Percentiles rank a stretch among this genome's conserved stretches.
Conservation (phyloP, 1,140 invertebrate species). For the Mizuhopecten yessoensis region DNA sequence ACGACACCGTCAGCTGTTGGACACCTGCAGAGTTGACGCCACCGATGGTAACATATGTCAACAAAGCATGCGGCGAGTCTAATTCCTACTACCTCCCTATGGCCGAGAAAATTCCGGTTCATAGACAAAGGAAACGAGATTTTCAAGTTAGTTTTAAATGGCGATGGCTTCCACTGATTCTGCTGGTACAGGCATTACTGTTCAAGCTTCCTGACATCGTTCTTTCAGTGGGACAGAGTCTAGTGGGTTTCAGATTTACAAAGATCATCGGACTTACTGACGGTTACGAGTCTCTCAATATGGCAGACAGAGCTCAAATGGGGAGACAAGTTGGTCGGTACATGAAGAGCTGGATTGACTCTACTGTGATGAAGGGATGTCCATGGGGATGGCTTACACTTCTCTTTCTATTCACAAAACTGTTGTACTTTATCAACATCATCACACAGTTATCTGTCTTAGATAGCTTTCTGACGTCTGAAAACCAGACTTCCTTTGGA, state of each 20-base stretch:
- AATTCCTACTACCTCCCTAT: neutral
- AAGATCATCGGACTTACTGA: neutral
- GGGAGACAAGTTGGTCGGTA: neutral
- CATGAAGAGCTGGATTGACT: neutral
- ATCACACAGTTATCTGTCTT: neutral
- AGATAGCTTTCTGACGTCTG: neutral
- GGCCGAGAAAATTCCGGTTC: neutral
- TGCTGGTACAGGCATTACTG: neutral
- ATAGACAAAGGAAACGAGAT: neutral
- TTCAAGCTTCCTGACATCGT: neutral
- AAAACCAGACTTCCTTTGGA: neutral
- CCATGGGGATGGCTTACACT: neutral
- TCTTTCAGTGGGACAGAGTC: neutral
- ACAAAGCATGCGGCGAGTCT: neutral
- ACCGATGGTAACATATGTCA: neutral
- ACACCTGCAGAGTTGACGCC: neutral
- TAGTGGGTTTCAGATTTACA: neutral
- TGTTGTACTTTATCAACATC: constrained; percentile 7
- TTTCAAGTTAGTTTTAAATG: neutral
- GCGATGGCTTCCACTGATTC: neutral
- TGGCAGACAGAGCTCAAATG: neutral
- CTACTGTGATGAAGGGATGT: neutral
- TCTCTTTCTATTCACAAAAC: constrained; percentile 18
- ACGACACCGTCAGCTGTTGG: neutral
- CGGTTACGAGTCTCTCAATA: neutral